A percentile compares a stretch with the other conserved stretches of the same genome.
These are phyloP conservation scores for Neodiprion pinetum DNA, from an alignment of 1,140 invertebrate species.

Conservation along the genomic window DNA sequence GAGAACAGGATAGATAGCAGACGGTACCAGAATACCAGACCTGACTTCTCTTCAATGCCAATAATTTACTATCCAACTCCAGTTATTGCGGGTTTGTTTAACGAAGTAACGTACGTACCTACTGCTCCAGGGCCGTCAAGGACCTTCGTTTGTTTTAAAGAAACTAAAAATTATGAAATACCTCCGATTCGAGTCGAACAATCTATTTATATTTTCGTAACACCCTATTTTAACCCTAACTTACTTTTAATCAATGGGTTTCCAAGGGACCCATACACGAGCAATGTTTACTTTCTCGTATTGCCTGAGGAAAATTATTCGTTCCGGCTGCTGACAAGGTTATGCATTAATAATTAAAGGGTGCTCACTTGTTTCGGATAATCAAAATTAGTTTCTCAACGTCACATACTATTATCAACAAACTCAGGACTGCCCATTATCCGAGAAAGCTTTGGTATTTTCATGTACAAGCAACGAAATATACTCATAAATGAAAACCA, in stretches of 20 bases:
- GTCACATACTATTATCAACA: too few species aligned
- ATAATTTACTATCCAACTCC: background rate
- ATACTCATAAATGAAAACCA: too few species aligned
- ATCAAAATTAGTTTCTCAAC: too few species aligned
- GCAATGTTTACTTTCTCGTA: too few species aligned
- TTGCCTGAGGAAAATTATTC: too few species aligned
- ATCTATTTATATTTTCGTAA: background rate
- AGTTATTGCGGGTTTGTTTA: background rate
- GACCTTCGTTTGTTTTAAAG: background rate
- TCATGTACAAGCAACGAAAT: too few species aligned
- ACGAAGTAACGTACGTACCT: background rate
- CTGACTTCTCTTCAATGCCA: background rate
- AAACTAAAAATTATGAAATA: background rate
- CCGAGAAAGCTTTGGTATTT: too few species aligned
- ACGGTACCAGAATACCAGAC: background rate
- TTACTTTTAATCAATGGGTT: background rate
- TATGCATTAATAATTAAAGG: too few species aligned
- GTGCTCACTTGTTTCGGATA: too few species aligned
- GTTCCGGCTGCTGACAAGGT: too few species aligned
- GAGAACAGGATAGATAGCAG: background rate
- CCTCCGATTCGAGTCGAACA: background rate
- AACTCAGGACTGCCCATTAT: too few species aligned
- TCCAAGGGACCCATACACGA: too few species aligned
- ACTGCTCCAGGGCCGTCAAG: background rate
- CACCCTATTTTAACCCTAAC: background rate